Evolutionary conservation across 2,888 invertebrate species (phyloP).

Genomic region (Corythucha ciliata): DNA sequence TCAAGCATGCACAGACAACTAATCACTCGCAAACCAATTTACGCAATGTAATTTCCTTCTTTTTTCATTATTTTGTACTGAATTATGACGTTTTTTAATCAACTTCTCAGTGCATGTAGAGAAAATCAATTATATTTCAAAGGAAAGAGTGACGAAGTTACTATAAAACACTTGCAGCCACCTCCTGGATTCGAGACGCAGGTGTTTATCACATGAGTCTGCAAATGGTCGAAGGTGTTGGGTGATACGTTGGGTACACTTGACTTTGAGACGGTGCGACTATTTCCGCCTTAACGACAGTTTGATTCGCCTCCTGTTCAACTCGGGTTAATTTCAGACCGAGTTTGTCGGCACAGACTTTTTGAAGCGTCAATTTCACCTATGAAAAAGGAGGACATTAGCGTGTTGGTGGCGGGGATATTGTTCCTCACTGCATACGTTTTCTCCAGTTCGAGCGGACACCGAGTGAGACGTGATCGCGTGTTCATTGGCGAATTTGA

Average conservation of each 20-base stretch:
- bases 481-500: constrained; percentile 55
- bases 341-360: constrained; percentile 58
- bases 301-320: constrained; percentile 57
- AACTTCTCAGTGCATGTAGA: no score
- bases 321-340: constrained; percentile 54
- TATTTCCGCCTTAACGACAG: constrained; percentile 57
- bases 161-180: no score
- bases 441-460: constrained; percentile 65
- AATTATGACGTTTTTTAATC: no score
- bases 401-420: neutral
- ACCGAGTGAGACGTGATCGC: constrained; percentile 52
- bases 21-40: no score
- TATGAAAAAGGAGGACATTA: constrained; percentile 39
- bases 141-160: no score
- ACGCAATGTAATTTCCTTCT: no score
- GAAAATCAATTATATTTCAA: no score
- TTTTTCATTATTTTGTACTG: no score
- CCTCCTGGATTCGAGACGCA: no score
- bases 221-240: constrained; percentile 32
- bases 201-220: constrained; percentile 6
- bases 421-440: constrained; percentile 45
- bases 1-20: no score
- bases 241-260: constrained; percentile 26
- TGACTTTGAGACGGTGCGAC: constrained; percentile 29
- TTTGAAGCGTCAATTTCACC: constrained; percentile 57